Evolutionary conservation across 1,140 invertebrate genomes (phyloP).

Genomic region (Drosophila santomea): DNA sequence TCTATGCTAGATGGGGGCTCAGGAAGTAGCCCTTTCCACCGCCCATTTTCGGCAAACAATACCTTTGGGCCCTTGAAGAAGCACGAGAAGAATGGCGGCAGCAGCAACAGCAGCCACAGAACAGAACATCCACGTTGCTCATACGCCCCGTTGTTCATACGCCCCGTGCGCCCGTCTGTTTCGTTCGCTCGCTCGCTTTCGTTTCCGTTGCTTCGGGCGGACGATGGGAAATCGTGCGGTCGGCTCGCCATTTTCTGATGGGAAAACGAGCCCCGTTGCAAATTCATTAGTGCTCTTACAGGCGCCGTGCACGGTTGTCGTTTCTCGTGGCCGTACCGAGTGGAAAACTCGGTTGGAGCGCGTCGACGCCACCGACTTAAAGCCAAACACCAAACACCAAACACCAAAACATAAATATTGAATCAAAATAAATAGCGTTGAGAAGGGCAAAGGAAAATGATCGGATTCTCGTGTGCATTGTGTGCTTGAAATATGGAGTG

Average conservation of each 20-base stretch:
- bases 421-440: neutral
- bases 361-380: constrained; percentile 74
- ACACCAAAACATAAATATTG: constrained; percentile 6
- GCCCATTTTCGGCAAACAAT: constrained; percentile 12
- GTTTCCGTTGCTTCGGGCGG: constrained; percentile 6
- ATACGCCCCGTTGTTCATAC: constrained; percentile 71
- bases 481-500: constrained; percentile 12
- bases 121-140: constrained; percentile 34
- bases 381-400: constrained; percentile 4
- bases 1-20: constrained; percentile 28
- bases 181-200: neutral
- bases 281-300: constrained; percentile 84
- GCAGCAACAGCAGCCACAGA: neutral
- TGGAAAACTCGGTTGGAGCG: constrained; percentile 50
- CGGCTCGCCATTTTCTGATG: constrained; percentile 58
- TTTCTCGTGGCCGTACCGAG: constrained; percentile 66
- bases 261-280: constrained; percentile 41
- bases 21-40: constrained; percentile 16
- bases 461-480: neutral
- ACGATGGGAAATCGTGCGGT: constrained; percentile 2
- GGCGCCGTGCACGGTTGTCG: constrained; percentile 84
- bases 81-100: constrained; percentile 13
- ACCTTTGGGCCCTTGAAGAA: constrained; percentile 27
- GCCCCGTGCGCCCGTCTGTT: constrained; percentile 46
- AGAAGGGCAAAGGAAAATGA: neutral